These are phyloP conservation scores for Cheilosia vernalis DNA, from an alignment of 2,888 invertebrate genomes.

Conservation along the genomic window DNA sequence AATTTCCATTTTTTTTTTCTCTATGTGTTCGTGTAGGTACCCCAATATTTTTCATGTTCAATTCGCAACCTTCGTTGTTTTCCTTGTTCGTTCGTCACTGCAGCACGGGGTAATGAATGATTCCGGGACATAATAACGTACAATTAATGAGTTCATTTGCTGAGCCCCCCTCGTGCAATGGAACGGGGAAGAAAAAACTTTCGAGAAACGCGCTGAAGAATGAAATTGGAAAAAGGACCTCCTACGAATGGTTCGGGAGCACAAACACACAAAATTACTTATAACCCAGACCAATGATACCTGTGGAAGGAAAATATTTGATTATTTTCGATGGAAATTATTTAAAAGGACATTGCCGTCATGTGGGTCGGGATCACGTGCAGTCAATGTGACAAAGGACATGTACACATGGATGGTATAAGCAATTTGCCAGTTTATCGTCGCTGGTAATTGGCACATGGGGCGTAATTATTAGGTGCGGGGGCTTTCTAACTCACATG, in stretches of 20 bases:
- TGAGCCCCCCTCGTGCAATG: slow-evolving; percentile 23
- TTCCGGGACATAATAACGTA: slow-evolving; percentile 68
- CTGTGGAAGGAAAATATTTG: slow-evolving; percentile 53
- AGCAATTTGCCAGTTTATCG: slow-evolving; percentile 53
- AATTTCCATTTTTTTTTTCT: slow-evolving; percentile 16
- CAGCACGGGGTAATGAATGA: slow-evolving; percentile 48
- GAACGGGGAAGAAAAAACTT: slow-evolving; percentile 31
- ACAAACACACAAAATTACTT: neutral
- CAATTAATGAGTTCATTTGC: slow-evolving; percentile 64
- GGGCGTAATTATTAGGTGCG: slow-evolving; percentile 56
- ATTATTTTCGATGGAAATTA: slow-evolving; percentile 52
- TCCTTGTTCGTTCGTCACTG: neutral
- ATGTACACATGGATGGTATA: slow-evolving; percentile 34
- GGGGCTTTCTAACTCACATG: neutral
- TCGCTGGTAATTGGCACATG: slow-evolving; percentile 59
- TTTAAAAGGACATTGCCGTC: slow-evolving; percentile 49
- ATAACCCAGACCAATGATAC: slow-evolving; percentile 34
- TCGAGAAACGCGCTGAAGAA: slow-evolving; percentile 46
- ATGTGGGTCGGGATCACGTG: slow-evolving; percentile 56
- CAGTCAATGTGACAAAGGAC: slow-evolving; percentile 67
- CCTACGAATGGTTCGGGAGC: slow-evolving; percentile 13
- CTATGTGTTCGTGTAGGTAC: neutral
- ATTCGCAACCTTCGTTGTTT: slow-evolving; percentile 12
- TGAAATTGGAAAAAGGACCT: slow-evolving; percentile 47
- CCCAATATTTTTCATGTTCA: slow-evolving; percentile 1